Base-by-base conservation (phyloP, 30 jellyfish, hydroid and myxozoan genomes). In the Rhopilema esculentum region DNA sequence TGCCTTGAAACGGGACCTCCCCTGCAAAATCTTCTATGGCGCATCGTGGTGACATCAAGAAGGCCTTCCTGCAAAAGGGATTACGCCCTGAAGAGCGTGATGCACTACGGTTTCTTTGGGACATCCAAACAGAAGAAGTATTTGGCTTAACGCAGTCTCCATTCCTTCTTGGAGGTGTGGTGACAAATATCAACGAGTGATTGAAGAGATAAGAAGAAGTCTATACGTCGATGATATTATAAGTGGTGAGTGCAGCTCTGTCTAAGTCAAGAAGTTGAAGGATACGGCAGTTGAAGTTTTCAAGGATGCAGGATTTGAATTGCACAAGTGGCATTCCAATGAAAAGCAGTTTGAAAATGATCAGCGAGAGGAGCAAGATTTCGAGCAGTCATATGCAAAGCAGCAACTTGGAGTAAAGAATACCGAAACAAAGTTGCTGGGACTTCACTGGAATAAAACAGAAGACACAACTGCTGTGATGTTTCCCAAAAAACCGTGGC, bases 261-360 rank as follows among this genome's bases (percentile, higher is more conserved):
- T 77, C 4, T 89, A 85, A 61, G 92, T 80, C 19, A 27, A 64
- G 33, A 30, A 30, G 64, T 0, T 75, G 71, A 91, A 91, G 63
- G 86, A 57, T 1, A 76, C 70, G 17, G 85, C 90, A 28, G 48
- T 69, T 22, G 53, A 66, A 22, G 23, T 77, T 29, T 85, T 84
- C 80, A 62, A 72, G 23, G 89, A 68, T 20, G 97, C 80, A 8
- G 93, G 93, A 15, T 67, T 90, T 74, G 53, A 30, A 22, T 20
- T 77, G 40, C 96, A 91, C 93, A 91, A 84, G 53, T 84, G 96
- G 93, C 96, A 91, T 65, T 85, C 96, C 16, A 91, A 91, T 61
- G 81, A 20, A n/a, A 25, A 40, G 25, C 25, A 64, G 66, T 23
- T 91, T 1, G 83, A 91, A 78, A 79, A 62, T 8, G 80, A 77